Evolutionary conservation across 2,113 vertebrate species (phyloP).

Genomic region (Sterrhoptilus dennistouni): DNA sequence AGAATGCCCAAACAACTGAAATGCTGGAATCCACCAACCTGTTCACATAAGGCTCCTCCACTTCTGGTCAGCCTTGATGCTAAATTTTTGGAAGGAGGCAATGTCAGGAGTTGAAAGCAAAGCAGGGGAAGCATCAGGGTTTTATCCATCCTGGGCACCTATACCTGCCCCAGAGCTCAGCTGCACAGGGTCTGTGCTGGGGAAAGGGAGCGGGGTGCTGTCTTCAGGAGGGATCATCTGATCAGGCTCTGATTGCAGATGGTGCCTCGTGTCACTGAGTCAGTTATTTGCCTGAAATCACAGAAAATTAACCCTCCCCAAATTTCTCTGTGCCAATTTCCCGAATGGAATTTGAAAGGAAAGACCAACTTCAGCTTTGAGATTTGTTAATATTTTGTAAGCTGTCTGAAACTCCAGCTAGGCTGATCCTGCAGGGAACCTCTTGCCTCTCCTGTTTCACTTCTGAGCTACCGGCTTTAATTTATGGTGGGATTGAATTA

Average conservation of each 20-base stretch:
- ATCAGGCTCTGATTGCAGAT: background rate
- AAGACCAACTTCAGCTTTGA: background rate
- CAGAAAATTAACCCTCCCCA: background rate
- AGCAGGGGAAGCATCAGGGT: background rate
- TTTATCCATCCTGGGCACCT: background rate
- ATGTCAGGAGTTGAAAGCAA: background rate
- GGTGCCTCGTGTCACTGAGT: accelerated
- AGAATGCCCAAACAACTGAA: background rate
- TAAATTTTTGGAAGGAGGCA: background rate
- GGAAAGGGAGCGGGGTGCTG: background rate
- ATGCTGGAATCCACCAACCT: background rate
- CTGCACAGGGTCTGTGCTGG: background rate
- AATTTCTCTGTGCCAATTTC: background rate
- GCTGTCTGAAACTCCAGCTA: background rate
- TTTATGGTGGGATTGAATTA: constrained; percentile 23
- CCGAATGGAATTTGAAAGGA: background rate
- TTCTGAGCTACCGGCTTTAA: background rate
- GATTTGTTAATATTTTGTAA: background rate
- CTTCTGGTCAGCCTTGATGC: background rate
- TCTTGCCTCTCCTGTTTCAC: constrained; percentile 30
- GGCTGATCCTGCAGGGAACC: background rate
- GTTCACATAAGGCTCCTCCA: background rate
- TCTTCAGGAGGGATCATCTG: background rate
- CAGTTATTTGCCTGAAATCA: background rate
- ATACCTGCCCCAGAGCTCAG: background rate